These are phyloP conservation scores for Monodelphis domestica DNA, from an alignment of 2,797 vertebrate genomes.

Conservation along the genomic window DNA sequence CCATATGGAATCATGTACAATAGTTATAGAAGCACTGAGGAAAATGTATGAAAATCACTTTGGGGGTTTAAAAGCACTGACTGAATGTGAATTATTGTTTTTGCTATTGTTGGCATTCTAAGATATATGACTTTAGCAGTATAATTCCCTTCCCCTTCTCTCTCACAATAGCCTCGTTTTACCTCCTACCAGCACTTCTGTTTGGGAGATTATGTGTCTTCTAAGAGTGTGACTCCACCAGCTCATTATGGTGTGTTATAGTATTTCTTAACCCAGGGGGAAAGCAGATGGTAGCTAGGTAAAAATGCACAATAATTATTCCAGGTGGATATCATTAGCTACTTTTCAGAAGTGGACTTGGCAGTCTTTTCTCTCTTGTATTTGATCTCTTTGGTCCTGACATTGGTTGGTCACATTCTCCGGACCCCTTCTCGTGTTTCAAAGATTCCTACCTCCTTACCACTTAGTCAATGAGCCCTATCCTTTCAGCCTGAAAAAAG, in stretches of 20 bases:
- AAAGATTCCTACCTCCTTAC: slow-evolving; percentile 33
- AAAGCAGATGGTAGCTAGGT: neutral
- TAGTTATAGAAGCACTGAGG: neutral
- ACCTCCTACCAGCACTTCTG: neutral
- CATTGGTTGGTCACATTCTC: neutral
- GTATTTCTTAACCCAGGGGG: slow-evolving; percentile 18
- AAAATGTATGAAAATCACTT: neutral
- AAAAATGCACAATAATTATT: neutral
- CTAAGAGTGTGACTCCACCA: neutral
- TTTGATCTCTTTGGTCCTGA: neutral
- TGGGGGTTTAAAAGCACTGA: neutral
- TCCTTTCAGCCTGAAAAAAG: slow-evolving; percentile 16
- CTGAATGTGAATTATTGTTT: neutral
- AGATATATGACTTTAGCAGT: neutral
- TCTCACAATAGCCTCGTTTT: neutral
- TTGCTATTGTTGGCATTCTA: neutral
- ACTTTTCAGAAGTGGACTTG: neutral
- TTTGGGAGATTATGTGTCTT: neutral
- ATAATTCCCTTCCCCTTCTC: neutral
- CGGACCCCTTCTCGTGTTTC: slow-evolving; percentile 14
- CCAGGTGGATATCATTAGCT: neutral
- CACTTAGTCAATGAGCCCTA: neutral
- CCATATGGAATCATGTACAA: neutral
- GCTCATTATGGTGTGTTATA: neutral
- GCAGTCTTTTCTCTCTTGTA: neutral